Conservation (phyloP, 2,797 vertebrate genomes). For the Myiothlypis chrysogaster region DNA sequence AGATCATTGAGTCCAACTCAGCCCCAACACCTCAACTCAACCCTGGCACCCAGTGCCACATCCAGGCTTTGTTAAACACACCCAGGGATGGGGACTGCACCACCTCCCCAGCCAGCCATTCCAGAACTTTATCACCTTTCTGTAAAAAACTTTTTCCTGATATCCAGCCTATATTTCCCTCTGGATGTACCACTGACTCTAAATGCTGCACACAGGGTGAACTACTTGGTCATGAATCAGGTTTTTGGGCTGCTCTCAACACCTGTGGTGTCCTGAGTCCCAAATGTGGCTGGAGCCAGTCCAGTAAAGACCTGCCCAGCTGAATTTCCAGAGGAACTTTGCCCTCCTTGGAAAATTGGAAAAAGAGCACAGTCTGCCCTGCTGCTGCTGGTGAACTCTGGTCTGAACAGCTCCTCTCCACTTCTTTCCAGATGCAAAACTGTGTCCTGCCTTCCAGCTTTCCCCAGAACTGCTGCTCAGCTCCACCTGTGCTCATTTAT, state of each 20-base stretch:
- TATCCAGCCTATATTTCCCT: not conserved
- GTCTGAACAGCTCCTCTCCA: fast-evolving
- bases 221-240: not conserved
- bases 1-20: not conserved
- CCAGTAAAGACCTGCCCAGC: not conserved
- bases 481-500: not conserved
- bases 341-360: fast-evolving
- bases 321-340: not conserved
- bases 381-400: fast-evolving
- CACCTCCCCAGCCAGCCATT: too few species aligned
- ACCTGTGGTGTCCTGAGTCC: not conserved
- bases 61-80: not conserved
- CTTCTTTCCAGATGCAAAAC: not conserved
- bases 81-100: too few species aligned
- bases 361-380: not conserved
- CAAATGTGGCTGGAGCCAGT: not conserved
- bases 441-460: not conserved
- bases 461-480: not conserved
- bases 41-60: not conserved
- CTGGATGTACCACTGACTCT: not conserved
- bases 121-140: too few species aligned
- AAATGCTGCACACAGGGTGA: not conserved
- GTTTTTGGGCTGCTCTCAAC: not conserved
- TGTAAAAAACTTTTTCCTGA: too few species aligned
- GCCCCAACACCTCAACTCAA: fast-evolving